phyloP scores from a whole-genome alignment of 2,888 invertebrate genomes.

The Rambutsinella grinnellia region DNA sequence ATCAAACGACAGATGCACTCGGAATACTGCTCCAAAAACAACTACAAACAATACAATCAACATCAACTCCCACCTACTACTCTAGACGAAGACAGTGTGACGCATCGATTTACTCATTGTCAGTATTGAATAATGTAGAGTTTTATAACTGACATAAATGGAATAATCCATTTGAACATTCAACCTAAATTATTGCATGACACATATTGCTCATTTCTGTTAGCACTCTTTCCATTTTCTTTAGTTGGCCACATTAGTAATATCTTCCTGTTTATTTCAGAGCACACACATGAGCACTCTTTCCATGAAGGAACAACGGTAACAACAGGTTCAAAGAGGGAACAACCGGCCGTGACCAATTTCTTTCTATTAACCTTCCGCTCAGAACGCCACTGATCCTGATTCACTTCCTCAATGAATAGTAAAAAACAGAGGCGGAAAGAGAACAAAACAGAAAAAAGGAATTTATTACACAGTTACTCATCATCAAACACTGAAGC shows the following conservation, averaged over 20 bases:
- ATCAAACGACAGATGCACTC: too few species aligned
- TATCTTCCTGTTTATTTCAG: neutral
- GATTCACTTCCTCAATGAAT: neutral
- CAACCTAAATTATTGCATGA: too few species aligned
- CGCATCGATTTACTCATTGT: neutral
- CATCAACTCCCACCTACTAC: too few species aligned
- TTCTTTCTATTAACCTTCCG: conserved; percentile 9
- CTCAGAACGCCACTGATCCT: neutral
- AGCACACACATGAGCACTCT: neutral
- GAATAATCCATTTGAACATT: too few species aligned
- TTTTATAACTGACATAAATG: too few species aligned
- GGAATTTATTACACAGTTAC: too few species aligned
- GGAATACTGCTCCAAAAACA: too few species aligned
- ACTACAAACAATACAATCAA: too few species aligned
- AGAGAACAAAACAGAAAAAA: conserved; percentile 8
- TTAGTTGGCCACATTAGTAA: neutral
- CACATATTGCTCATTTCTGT: neutral
- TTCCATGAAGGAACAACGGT: neutral
- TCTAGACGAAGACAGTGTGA: too few species aligned
- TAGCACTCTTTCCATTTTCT: neutral
- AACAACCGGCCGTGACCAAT: conserved; percentile 51
- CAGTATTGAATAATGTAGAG: too few species aligned
- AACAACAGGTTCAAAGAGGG: conserved; percentile 28
- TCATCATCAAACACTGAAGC: too few species aligned
- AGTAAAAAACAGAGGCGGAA: neutral